Evolutionary conservation across 1,140 invertebrate species (phyloP).

Genomic region (Scaptomyza pallida): DNA sequence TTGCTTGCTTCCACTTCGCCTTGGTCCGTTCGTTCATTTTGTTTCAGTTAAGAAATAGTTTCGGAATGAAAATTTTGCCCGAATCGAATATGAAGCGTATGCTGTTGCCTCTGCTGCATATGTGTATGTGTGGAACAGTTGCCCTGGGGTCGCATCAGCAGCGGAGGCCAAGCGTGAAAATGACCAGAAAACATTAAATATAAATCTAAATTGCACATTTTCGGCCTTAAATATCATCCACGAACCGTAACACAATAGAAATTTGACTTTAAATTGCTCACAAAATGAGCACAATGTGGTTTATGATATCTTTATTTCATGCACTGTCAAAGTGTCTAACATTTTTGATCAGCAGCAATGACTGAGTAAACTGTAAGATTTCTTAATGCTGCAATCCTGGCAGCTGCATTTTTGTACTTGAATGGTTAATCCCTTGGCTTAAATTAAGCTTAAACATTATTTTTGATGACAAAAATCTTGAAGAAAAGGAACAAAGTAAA

Average conservation of each 20-base stretch:
- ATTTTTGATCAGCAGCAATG: slow-evolving; percentile 9
- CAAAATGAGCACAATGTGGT: slow-evolving; percentile 10
- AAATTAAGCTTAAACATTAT: too few species aligned
- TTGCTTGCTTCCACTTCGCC: not conserved
- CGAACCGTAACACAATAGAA: slow-evolving; percentile 51
- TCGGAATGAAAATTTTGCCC: slow-evolving; percentile 65
- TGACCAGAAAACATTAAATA: slow-evolving; percentile 71
- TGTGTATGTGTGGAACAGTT: slow-evolving; percentile 7
- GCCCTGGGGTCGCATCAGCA: slow-evolving; percentile 40
- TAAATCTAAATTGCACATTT: slow-evolving; percentile 73
- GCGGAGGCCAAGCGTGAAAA: slow-evolving; percentile 64
- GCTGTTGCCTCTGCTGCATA: slow-evolving; percentile 17
- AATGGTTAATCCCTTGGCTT: too few species aligned
- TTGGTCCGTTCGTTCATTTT: slow-evolving; percentile 25
- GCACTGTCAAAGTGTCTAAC: not conserved
- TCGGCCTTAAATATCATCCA: slow-evolving; percentile 39
- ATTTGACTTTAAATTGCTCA: slow-evolving; percentile 61
- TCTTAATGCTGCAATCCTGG: too few species aligned
- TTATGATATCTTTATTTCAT: not conserved
- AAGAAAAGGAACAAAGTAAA: too few species aligned
- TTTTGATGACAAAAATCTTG: too few species aligned
- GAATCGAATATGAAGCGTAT: slow-evolving; percentile 55
- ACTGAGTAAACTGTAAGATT: too few species aligned
- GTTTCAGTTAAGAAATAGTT: slow-evolving; percentile 58
- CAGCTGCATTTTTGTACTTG: too few species aligned